Percentiles rank a stretch among this genome's conserved stretches.
Conservation (phyloP, 2,888 invertebrate genomes). For the Pterostichus niger region DNA sequence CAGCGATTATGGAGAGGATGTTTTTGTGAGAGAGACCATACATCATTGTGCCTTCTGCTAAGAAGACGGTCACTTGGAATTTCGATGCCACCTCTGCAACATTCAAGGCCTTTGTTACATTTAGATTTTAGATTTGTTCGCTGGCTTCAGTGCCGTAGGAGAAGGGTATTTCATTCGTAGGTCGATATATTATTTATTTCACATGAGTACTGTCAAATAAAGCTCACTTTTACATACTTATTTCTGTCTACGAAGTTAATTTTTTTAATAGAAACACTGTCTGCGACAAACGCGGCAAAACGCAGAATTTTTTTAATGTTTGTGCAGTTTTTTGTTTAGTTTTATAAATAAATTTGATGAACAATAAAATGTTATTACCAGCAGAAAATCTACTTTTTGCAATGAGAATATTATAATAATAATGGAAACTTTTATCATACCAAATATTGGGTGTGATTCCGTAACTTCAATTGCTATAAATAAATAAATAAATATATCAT, state of each 20-base stretch:
- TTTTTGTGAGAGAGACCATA: constrained; percentile 86
- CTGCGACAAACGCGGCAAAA: too few species aligned
- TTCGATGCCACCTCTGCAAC: constrained; percentile 84
- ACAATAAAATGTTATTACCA: not conserved
- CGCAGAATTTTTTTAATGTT: not conserved
- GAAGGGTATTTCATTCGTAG: not conserved
- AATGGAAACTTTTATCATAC: too few species aligned
- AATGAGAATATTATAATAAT: too few species aligned
- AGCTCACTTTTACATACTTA: too few species aligned
- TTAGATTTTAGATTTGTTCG: constrained; percentile 36
- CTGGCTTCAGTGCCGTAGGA: constrained; percentile 3
- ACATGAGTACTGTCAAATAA: too few species aligned
- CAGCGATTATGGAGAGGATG: constrained; percentile 85
- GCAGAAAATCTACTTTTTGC: not conserved
- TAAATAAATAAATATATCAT: too few species aligned
- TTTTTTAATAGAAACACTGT: too few species aligned
- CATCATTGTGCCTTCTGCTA: constrained; percentile 87
- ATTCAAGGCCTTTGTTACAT: constrained; percentile 64
- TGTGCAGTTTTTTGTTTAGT: not conserved
- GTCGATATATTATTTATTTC: too few species aligned
- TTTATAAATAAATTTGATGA: not conserved
- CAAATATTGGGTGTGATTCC: too few species aligned
- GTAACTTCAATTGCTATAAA: too few species aligned
- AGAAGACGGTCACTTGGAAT: constrained; percentile 85
- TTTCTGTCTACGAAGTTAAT: too few species aligned